Evolutionary conservation across 2,888 invertebrate genomes (phyloP).

Genomic region (Ophion ellenae): DNA sequence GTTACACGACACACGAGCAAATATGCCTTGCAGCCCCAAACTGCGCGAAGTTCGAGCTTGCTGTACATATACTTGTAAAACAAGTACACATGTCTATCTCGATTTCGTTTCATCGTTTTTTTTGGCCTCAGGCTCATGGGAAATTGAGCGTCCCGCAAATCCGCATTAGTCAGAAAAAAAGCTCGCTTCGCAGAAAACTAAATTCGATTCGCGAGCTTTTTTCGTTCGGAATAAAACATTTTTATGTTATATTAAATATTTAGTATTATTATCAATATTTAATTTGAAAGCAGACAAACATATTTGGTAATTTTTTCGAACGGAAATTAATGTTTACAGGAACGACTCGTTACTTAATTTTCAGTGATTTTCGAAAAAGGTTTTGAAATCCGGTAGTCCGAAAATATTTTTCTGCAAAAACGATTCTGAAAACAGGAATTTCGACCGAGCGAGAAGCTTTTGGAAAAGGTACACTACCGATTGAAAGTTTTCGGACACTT

Average conservation of each 20-base stretch:
- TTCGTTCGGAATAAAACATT: not conserved
- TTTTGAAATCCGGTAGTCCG: not conserved
- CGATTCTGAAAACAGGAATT: not conserved
- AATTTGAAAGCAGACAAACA: not conserved
- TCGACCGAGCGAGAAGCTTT: not conserved
- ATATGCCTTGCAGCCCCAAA: constrained; percentile 59
- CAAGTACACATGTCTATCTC: constrained; percentile 2
- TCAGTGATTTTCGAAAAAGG: not conserved
- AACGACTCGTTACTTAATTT: not conserved
- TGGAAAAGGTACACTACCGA: too few species aligned
- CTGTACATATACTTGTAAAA: constrained; percentile 22
- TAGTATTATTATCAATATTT: not conserved
- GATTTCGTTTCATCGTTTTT: not conserved
- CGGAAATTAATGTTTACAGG: not conserved
- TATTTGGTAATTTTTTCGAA: not conserved
- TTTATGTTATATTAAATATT: not conserved
- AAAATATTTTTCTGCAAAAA: not conserved
- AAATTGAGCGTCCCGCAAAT: not conserved
- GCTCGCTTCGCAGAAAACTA: not conserved
- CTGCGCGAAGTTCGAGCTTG: constrained; percentile 41
- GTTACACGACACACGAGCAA: constrained; percentile 66
- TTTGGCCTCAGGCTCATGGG: not conserved
- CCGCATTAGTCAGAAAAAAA: not conserved
- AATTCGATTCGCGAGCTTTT: not conserved
- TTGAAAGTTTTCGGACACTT: too few species aligned